Conservation (phyloP, 2,113 vertebrate species). For the Zosterops pallidus region DNA sequence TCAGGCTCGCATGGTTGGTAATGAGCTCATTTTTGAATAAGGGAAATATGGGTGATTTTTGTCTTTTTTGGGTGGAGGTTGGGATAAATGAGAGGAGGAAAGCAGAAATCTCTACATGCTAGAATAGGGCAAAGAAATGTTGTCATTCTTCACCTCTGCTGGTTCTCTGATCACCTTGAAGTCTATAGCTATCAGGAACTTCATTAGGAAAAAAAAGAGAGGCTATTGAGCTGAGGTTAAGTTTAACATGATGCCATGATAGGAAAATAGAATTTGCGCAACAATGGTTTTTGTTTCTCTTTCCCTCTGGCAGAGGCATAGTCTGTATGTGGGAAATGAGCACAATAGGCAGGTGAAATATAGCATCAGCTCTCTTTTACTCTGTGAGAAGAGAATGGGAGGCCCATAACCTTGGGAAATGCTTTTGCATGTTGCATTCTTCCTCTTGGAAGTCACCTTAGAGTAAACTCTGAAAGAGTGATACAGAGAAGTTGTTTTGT, state of each 20-base stretch:
- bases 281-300: not conserved
- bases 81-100: fast-evolving
- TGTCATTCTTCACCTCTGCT: not conserved
- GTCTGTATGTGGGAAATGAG: not conserved
- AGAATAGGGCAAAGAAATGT: not conserved
- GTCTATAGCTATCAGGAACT: not conserved
- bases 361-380: not conserved
- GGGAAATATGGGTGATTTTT: not conserved
- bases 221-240: not conserved
- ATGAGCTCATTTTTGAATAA: not conserved
- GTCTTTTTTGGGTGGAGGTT: fast-evolving
- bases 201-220: not conserved
- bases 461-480: not conserved
- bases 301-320: not conserved
- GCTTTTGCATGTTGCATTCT: not conserved
- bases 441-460: not conserved
- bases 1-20: not conserved
- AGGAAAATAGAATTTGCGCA: not conserved
- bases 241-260: not conserved
- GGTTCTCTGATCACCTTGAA: not conserved
- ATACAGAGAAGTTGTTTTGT: not conserved
- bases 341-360: not conserved
- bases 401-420: not conserved
- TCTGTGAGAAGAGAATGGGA: not conserved
- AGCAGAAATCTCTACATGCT: not conserved